Percentiles rank a stretch among this genome's conserved stretches.
phyloP scores from a whole-genome alignment of 2,888 invertebrate genomes.

The Elmis aenea region DNA sequence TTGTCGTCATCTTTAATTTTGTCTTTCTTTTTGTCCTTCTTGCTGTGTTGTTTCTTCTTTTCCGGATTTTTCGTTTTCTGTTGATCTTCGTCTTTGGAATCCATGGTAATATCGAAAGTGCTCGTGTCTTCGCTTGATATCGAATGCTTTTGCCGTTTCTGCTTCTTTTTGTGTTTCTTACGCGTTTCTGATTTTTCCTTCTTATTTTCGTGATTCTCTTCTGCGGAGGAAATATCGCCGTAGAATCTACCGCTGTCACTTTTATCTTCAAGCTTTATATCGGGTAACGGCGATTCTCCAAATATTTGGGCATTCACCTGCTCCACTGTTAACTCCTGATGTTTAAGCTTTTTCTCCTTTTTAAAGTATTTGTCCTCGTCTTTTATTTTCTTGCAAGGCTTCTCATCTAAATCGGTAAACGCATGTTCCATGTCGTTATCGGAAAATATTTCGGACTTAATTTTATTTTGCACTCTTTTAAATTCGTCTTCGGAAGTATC shows the following conservation, averaged over 20 bases:
- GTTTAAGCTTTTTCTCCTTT: constrained; percentile 40
- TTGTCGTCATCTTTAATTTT: constrained; percentile 54
- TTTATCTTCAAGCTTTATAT: constrained; percentile 42
- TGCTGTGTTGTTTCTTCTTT: constrained; percentile 47
- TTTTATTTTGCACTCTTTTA: constrained; percentile 51
- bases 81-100: constrained; percentile 33
- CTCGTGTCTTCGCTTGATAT: constrained; percentile 54
- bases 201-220: constrained; percentile 32
- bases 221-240: constrained; percentile 37
- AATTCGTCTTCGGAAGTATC: constrained; percentile 72
- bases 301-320: constrained; percentile 33
- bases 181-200: constrained; percentile 51
- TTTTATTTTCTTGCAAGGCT: constrained; percentile 32
- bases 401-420: constrained; percentile 40
- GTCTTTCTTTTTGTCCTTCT: constrained; percentile 59
- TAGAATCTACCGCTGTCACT: constrained; percentile 23
- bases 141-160: constrained; percentile 69
- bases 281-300: constrained; percentile 28
- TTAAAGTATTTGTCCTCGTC: constrained; percentile 39
- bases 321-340: constrained; percentile 33
- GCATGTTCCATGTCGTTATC: constrained; percentile 55
- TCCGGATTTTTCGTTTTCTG: constrained; percentile 40
- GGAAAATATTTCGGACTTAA: constrained; percentile 58
- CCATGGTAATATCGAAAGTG: constrained; percentile 41
- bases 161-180: constrained; percentile 81